phyloP scores from a whole-genome alignment of 2,113 vertebrate genomes.

The Australoheros scitulus region DNA sequence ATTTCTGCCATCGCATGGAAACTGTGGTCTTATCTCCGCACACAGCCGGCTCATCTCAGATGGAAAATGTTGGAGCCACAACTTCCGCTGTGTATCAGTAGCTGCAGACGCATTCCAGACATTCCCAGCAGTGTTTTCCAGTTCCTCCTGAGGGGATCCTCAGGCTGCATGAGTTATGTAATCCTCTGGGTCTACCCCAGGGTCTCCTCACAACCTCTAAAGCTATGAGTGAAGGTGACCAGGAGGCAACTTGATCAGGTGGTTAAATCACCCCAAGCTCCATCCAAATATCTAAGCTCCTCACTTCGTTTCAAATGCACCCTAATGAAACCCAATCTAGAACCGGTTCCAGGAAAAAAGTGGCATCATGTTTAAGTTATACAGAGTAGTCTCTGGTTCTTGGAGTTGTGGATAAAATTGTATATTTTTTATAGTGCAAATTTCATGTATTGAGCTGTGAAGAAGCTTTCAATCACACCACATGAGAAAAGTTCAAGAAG shows the following conservation, averaged over 20 bases:
- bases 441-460: background rate
- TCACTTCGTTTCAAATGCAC: too few species aligned
- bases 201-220: background rate
- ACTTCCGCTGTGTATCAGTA: background rate
- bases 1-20: conserved; percentile 2
- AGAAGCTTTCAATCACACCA: too few species aligned
- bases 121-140: background rate
- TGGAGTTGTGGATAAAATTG: background rate
- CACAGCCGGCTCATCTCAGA: background rate
- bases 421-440: too few species aligned
- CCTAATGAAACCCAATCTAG: background rate
- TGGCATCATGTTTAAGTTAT: background rate
- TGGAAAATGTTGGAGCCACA: background rate
- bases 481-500: too few species aligned
- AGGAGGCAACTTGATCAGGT: background rate
- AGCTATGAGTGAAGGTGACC: background rate
- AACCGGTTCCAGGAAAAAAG: background rate
- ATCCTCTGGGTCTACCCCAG: background rate
- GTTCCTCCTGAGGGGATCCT: background rate
- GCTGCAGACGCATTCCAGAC: background rate
- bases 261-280: background rate
- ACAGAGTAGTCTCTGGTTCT: background rate
- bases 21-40: conserved; percentile 5
- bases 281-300: background rate
- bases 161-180: background rate